Percentiles rank a stretch among this genome's conserved stretches.
These are phyloP conservation scores for Diacarnus erythraeanus DNA, from an alignment of 37 sponge, comb jelly and placozoan species.

Conservation along the genomic window DNA sequence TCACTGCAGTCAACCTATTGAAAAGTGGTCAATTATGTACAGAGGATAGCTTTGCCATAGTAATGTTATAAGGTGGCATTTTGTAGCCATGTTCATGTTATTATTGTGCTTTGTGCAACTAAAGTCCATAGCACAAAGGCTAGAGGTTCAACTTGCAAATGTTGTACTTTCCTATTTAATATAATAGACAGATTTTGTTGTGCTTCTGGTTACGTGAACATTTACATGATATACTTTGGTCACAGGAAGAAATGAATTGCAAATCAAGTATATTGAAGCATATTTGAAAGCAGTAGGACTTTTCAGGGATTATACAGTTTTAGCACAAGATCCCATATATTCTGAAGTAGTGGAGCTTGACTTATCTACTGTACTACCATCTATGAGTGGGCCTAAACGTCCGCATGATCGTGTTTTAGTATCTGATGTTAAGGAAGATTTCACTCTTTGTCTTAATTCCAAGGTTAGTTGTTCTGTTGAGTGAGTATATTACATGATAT, in stretches of 20 bases:
- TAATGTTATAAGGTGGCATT: too few relatives aligned
- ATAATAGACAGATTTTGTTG: neutral
- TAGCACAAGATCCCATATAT: slow-evolving; percentile 67
- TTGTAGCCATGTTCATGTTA: too few relatives aligned
- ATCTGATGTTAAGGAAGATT: slow-evolving; percentile 83
- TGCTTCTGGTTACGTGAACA: neutral
- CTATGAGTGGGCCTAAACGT: slow-evolving; percentile 89
- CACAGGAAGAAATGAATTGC: slow-evolving; percentile 43
- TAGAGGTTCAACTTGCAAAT: too few relatives aligned
- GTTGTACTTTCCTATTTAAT: too few relatives aligned
- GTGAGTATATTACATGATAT: neutral
- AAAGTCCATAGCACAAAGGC: too few relatives aligned
- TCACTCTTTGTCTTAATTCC: slow-evolving; percentile 76
- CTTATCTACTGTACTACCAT: slow-evolving; percentile 74
- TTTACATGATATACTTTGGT: neutral
- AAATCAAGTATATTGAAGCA: slow-evolving; percentile 47
- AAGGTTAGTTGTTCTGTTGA: slow-evolving; percentile 54
- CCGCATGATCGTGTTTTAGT: slow-evolving; percentile 90
- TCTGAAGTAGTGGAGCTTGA: slow-evolving; percentile 79
- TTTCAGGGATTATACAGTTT: slow-evolving; percentile 68
- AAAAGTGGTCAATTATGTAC: too few relatives aligned
- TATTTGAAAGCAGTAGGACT: slow-evolving; percentile 68
- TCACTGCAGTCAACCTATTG: too few relatives aligned
- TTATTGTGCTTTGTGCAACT: too few relatives aligned
- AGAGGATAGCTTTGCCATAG: too few relatives aligned